These are phyloP conservation scores for Meloidogyne exigua DNA, from an alignment of 1,140 invertebrate species.

Conservation along the genomic window DNA sequence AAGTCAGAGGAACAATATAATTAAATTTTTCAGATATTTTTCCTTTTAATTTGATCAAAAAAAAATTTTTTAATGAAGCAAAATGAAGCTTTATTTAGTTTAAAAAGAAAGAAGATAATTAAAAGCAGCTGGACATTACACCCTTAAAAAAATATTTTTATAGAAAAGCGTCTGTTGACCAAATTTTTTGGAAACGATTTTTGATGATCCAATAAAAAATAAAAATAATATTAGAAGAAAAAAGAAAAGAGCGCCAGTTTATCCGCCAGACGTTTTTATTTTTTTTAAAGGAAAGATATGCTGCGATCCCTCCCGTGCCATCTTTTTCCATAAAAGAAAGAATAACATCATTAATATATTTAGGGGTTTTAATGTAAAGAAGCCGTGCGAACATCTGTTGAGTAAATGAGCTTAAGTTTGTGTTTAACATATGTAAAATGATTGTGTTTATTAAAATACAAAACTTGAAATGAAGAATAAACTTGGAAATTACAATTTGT, in stretches of 20 bases:
- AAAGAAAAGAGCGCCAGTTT: neutral
- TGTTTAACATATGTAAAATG: slow-evolving; percentile 1
- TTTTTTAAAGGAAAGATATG: neutral
- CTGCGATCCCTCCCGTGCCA: neutral
- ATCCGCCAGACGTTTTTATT: neutral
- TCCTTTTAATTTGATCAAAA: neutral
- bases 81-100: neutral
- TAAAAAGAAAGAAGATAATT: neutral
- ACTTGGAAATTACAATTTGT: neutral
- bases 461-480: neutral
- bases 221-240: neutral
- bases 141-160: neutral
- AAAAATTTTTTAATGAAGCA: neutral
- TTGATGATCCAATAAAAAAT: slow-evolving; percentile 2
- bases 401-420: neutral
- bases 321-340: slow-evolving; percentile 4
- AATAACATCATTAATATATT: neutral
- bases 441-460: neutral
- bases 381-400: neutral
- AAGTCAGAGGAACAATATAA: neutral
- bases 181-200: neutral
- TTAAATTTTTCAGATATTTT: neutral
- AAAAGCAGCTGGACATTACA: neutral
- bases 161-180: neutral
- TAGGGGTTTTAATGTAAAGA: neutral